Evolutionary conservation across 2,888 invertebrate species (phyloP), one percentile per base, ranked within the genome.

Genomic region (Euproctis similis): DNA sequence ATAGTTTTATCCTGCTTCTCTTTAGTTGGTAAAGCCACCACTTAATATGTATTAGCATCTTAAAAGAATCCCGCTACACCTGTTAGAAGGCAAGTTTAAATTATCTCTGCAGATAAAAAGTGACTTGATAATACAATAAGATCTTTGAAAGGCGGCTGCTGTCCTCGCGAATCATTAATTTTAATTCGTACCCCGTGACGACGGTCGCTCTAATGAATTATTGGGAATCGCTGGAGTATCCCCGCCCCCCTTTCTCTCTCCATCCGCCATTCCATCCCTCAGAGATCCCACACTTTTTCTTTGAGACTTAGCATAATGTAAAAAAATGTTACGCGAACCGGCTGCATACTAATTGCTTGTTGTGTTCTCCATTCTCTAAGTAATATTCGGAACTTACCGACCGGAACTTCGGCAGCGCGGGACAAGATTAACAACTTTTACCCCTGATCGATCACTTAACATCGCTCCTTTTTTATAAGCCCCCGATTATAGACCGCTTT

Each of bases 271-370:
- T 64, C 51, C 59, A 49, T 63, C 67, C 59, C 58, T 48, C 57
- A 61, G 59, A 70, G 70, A 66, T 72, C 58, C 63, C 60, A 66
- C 70, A 70, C 64, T 77, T 77, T 77, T 78, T 77, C 78, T 73
- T 71, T 53, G 59, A 63, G 76, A 73, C 76, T 81, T 78, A 75
- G 73, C 74, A 77, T 82, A 82, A 84, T 82, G 78, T 75, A 56
- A 81, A 84, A 84, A 82, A 84, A 82, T 81, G 80, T 75, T 67
- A 60, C 60, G 73, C 65, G 60, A 60, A 70, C 66, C 66, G 56
- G 61, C 70, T 70, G 84, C 77, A 82, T 84, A 82, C 84, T 82
- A 82, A 84, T 84, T 80, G 66, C 64, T 74, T 81, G 81, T 82
- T 81, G 81, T 81, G 71, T 68, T 60, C n/a, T 70, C 60, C 57